phyloP scores from a whole-genome alignment of 2,113 vertebrate species.

The Lepus timidus region DNA sequence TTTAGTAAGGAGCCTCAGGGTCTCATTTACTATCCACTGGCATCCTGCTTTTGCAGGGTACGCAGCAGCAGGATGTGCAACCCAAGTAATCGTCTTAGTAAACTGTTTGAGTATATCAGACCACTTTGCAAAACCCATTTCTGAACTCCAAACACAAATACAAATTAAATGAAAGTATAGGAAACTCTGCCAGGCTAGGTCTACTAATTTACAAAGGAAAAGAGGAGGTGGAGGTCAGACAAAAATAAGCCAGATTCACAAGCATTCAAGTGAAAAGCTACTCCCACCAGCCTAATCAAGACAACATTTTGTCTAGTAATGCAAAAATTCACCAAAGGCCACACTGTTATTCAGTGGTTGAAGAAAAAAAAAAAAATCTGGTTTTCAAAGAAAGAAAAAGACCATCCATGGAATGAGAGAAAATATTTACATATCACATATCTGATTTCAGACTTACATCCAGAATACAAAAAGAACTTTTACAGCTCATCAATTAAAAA shows the following conservation, averaged over 20 bases:
- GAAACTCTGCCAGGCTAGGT: slow-evolving; percentile 10
- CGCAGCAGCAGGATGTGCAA: not conserved
- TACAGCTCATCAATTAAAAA: not conserved
- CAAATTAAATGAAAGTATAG: not conserved
- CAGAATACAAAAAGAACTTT: not conserved
- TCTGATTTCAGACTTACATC: slow-evolving; percentile 21
- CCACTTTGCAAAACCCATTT: slow-evolving; percentile 40
- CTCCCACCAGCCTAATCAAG: slow-evolving; percentile 21
- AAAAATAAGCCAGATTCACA: slow-evolving; percentile 27
- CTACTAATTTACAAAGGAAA: not conserved
- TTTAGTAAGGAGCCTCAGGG: not conserved
- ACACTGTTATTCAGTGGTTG: not conserved
- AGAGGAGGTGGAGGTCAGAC: accelerated
- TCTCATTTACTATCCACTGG: not conserved
- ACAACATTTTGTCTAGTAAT: not conserved
- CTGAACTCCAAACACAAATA: slow-evolving; percentile 44
- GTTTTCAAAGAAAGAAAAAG: not conserved
- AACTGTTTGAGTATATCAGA: not conserved
- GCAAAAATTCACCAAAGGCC: not conserved
- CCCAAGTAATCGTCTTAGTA: not conserved
- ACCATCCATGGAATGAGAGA: not conserved
- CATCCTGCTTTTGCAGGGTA: not conserved
- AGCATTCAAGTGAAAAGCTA: slow-evolving; percentile 34
- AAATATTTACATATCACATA: slow-evolving; percentile 36
- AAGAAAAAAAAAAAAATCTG: not conserved